Base-by-base conservation (phyloP, 2,113 vertebrate species). In the Opisthocomus hoazin region DNA sequence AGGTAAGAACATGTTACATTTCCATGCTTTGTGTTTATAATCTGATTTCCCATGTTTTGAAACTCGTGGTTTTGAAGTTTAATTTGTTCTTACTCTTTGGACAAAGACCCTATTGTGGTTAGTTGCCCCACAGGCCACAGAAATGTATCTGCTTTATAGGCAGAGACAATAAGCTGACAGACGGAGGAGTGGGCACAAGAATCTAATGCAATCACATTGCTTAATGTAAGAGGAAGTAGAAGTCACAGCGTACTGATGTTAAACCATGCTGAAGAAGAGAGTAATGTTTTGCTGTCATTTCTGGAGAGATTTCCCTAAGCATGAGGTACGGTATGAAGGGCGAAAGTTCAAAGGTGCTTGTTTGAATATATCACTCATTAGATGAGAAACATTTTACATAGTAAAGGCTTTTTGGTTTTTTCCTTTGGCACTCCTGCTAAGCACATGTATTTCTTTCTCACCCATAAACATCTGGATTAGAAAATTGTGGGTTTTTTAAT, bases 1-100 rank as follows among this genome's bases (percentile, higher is more conserved):
- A 99, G 99, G 99, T 99, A 98, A 98, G 96, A 77, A 30, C 29
- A 10, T 53, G 12, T 88, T 73, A 50, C 15, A 6, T 50, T 91
- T 73, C 65, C 36, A 19, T 82, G 57, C 23, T 48, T 82, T 18
- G 48, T 87, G 26, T n/a, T 74, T 64, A 11, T 41, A 32, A 24
- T 45, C 23, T 76, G 65, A 79, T 95, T 90, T 88, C 58, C 54
- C 9, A 4, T 65, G 12, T 37, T 92, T 81, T 80, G 57, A 74
- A 48, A 54, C 10, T 84, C 5, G 3, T 18, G 7, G 64, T 89
- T 89, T 56, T 90, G 56, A 90, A 48, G 32, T 64, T 78, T 56
- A 36, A 21, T 91, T 39, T 74, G 19, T 74, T 87, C 14, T 75
- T 57, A 24, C 7, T 37, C 8, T 89, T 86, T 93, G 68, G 70